Percentiles rank a stretch among this genome's conserved stretches.
These are phyloP conservation scores for Erythrocebus patas DNA, from an alignment of 2,113 vertebrate genomes.

Conservation along the genomic window DNA sequence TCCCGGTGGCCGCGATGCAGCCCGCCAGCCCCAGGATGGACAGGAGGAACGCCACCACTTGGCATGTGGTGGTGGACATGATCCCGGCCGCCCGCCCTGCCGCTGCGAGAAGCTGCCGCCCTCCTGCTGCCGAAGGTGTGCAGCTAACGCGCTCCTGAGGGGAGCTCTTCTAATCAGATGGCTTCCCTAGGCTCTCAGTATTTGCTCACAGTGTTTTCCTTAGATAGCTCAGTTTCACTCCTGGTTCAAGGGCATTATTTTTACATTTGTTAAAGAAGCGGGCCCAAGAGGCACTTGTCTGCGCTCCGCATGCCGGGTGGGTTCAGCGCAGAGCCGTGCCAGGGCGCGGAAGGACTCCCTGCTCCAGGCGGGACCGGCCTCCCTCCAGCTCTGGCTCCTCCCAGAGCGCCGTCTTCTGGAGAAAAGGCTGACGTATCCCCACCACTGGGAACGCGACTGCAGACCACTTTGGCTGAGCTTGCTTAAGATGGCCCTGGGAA, in stretches of 20 bases:
- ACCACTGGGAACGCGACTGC: fast-evolving
- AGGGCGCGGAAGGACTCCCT: not conserved
- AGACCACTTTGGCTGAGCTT: not conserved
- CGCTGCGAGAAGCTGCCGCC: not conserved
- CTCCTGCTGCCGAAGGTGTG: not conserved
- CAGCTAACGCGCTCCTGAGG: conserved; percentile 13
- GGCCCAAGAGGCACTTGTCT: conserved; percentile 79
- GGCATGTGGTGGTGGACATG: conserved; percentile 89
- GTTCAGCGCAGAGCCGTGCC: not conserved
- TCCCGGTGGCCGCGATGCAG: conserved; percentile 85
- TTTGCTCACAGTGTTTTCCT: conserved; percentile 89
- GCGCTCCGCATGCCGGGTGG: not conserved
- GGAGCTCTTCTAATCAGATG: conserved; percentile 79
- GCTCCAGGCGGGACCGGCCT: not conserved
- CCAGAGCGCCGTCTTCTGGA: not conserved
- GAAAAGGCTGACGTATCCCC: not conserved
- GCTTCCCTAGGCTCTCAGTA: conserved; percentile 70
- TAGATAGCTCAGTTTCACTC: conserved; percentile 88
- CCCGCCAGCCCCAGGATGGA: conserved; percentile 83
- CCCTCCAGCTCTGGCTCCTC: fast-evolving
- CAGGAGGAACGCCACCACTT: conserved; percentile 88
- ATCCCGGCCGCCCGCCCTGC: not conserved
- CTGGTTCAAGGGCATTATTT: conserved; percentile 68
- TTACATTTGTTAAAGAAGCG: conserved; percentile 67
- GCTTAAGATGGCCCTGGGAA: not conserved